Conservation (phyloP, 2,113 vertebrate species). For the Silurus asotus region DNA sequence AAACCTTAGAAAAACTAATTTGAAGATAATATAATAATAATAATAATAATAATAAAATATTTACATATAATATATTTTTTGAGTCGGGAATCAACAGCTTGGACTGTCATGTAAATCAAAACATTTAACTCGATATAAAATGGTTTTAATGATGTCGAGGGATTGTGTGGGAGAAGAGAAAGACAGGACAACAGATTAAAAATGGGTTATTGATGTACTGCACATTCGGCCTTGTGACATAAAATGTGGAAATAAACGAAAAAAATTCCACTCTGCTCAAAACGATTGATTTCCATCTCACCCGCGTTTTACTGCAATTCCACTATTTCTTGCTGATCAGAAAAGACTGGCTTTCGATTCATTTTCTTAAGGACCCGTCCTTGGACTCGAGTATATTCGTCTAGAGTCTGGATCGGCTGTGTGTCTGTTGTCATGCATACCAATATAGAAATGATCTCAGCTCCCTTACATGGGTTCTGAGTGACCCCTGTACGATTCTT, state of each 20-base stretch:
- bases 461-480: background rate
- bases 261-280: background rate
- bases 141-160: background rate
- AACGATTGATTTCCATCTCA: background rate
- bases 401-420: background rate
- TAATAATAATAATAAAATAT: no score
- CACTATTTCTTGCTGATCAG: background rate
- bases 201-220: background rate
- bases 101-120: background rate
- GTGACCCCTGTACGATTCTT: background rate
- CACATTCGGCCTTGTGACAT: background rate
- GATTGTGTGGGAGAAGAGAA: background rate
- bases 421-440: background rate
- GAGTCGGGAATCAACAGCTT: background rate
- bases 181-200: background rate
- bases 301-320: background rate
- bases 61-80: no score
- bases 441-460: background rate
- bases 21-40: no score
- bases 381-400: background rate
- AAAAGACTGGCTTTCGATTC: background rate
- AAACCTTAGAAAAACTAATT: no score
- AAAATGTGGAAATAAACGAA: background rate
- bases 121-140: background rate
- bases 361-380: background rate